Conservation (phyloP, 2,113 vertebrate genomes). For the Seriola quinqueradiata region DNA sequence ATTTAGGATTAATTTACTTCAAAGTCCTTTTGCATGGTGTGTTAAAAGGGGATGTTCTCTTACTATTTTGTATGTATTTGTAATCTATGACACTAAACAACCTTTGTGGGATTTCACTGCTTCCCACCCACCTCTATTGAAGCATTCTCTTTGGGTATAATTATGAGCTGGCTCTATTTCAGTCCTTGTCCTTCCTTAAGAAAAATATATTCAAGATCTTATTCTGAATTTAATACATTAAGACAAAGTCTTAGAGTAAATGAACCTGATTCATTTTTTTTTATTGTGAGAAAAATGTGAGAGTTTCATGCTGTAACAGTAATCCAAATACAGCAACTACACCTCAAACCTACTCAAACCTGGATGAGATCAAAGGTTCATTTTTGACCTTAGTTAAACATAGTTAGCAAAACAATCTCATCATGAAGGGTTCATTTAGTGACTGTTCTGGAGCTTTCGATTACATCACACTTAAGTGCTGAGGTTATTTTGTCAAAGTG, state of each 20-base stretch:
- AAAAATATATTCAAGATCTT: background rate
- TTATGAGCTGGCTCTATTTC: too few species aligned
- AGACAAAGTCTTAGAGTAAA: too few species aligned
- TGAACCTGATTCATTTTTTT: too few species aligned
- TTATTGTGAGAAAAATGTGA: too few species aligned
- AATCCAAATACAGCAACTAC: background rate
- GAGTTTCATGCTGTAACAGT: background rate
- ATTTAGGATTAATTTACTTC: constrained; percentile 15
- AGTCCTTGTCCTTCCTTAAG: too few species aligned
- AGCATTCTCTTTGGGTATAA: too few species aligned
- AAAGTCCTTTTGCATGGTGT: background rate
- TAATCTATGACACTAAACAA: too few species aligned
- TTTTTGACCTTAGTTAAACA: background rate
- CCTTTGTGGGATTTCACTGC: too few species aligned
- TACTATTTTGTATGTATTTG: background rate
- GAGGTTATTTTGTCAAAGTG: background rate
- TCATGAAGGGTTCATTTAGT: background rate
- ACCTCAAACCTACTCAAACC: background rate
- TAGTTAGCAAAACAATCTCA: background rate
- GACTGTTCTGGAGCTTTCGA: background rate
- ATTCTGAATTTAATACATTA: too few species aligned
- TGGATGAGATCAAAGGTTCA: background rate
- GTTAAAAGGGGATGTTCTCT: background rate
- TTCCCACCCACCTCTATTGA: too few species aligned
- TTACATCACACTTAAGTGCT: background rate